A percentile compares a stretch with the other conserved stretches of the same genome.
Conservation (phyloP, 2,113 vertebrate species). For the Budorcas taxicolor region DNA sequence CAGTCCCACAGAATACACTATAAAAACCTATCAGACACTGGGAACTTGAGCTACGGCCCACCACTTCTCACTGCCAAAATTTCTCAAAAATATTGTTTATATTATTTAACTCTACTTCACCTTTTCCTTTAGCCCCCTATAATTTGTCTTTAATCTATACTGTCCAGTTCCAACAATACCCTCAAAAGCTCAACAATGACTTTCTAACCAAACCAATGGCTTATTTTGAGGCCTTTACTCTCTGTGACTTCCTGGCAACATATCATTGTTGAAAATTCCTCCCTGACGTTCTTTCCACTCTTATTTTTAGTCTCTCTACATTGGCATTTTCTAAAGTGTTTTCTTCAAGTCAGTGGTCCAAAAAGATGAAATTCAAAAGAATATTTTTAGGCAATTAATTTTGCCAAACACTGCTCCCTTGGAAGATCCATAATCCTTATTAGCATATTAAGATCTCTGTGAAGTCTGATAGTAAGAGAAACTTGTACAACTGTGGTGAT, state of each 20-base stretch:
- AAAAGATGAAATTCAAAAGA: slow-evolving; percentile 42
- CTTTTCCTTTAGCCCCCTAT: background rate
- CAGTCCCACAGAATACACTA: too few relatives aligned
- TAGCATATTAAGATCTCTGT: slow-evolving; percentile 36
- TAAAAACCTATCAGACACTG: background rate
- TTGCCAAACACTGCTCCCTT: slow-evolving; percentile 31
- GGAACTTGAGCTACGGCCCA: background rate
- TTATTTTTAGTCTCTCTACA: background rate
- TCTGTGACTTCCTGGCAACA: background rate
- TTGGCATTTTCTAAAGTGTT: background rate
- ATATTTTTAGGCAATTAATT: slow-evolving; percentile 45
- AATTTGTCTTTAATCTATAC: background rate
- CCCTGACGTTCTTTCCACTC: background rate
- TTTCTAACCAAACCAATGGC: background rate
- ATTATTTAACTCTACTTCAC: background rate
- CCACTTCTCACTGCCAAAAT: background rate
- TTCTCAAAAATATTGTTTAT: background rate
- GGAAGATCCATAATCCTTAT: slow-evolving; percentile 19
- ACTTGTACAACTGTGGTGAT: slow-evolving; percentile 14
- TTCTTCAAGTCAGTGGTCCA: slow-evolving; percentile 23
- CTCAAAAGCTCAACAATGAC: background rate
- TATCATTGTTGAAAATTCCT: background rate
- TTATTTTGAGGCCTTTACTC: background rate
- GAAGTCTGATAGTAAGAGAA: slow-evolving; percentile 19
- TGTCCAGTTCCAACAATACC: background rate